A percentile compares a stretch with the other conserved stretches of the same genome.
Conservation (phyloP, 1,140 invertebrate species). For the Triops cancriformis region DNA sequence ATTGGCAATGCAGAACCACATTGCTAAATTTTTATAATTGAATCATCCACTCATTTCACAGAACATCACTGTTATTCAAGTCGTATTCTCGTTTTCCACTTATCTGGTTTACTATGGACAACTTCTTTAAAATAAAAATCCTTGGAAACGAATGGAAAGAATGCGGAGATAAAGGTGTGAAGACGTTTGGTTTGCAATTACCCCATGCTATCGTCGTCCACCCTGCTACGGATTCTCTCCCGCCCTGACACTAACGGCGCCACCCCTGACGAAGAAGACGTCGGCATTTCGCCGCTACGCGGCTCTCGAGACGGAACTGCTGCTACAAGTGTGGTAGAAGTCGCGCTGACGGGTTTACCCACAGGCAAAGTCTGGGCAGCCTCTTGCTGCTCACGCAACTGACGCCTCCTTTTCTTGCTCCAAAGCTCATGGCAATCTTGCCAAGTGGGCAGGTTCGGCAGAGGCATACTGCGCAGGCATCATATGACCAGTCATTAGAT, state of each 20-base stretch:
- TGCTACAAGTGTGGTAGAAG: background rate
- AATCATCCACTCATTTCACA: background rate
- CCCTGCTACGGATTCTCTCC: background rate
- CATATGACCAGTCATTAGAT: conserved; percentile 28
- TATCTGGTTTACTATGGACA: background rate
- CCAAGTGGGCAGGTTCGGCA: conserved; percentile 77
- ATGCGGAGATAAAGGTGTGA: background rate
- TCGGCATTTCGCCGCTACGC: conserved; percentile 8
- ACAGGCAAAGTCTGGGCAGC: background rate
- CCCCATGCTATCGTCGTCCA: conserved; percentile 8
- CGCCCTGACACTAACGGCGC: background rate
- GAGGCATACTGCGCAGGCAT: conserved; percentile 57
- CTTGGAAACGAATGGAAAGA: conserved; percentile 10
- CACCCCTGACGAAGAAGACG: background rate
- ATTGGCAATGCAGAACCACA: conserved; percentile 9
- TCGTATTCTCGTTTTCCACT: background rate
- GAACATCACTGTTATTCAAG: background rate
- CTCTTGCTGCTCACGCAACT: conserved; percentile 68
- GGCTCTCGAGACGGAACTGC: conserved; percentile 2
- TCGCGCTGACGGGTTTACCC: background rate
- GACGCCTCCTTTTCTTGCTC: conserved; percentile 83
- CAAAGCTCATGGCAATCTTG: conserved; percentile 99
- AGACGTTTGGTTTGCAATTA: background rate
- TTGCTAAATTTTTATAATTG: background rate
- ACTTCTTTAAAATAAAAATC: background rate